Base-by-base conservation (phyloP, 2,888 invertebrate species). In the Stenodera caucasica region DNA sequence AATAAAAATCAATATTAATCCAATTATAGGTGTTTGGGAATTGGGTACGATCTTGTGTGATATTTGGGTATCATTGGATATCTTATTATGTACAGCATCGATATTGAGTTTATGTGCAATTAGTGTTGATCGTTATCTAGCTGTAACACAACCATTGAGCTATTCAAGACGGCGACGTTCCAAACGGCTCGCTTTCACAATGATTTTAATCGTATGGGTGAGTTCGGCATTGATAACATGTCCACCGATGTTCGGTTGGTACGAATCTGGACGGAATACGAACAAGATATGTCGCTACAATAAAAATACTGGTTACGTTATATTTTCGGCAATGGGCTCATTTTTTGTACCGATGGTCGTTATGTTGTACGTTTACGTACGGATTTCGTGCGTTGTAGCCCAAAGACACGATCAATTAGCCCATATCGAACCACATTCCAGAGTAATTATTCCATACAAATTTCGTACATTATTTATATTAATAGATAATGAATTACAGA, bases 301-400 rank as follows among this genome's bases (percentile, higher is more conserved):
- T 79, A 90, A 95, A 76, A 94, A 94, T 77, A 89, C 91, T 40
- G 90, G 92, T n/a, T 98, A 97, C 82, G 98, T 98, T 35, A 90
- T 97, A 57, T 92, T 96, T 78, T 96, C 96, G 0, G 97, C 97
- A 5, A 91, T 94, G 86, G 94, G 97, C 0, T 96, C 96, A 2
- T 98, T 98, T 83, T 98, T 96, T 82, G 85, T 96, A 35, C 98
- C 98, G 0, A 94, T 97, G 86, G 86, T 91, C 23, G 93, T 98
- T 12, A 97, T 98, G 96, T 86, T 97, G 54, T 93, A 94, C 76
- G 94, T 97, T 12, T 98, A 98, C 81, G 90, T 91, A 11, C 86
- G 91, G 75, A 93, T 98, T 78, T 92, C 91, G 4, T 92, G 92
- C 76, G 92, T 92, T 40, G 88, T 93, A 32, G 91, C 92, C 0